phyloP scores from a whole-genome alignment of 2,113 vertebrate genomes.

The Regulus satrapa region DNA sequence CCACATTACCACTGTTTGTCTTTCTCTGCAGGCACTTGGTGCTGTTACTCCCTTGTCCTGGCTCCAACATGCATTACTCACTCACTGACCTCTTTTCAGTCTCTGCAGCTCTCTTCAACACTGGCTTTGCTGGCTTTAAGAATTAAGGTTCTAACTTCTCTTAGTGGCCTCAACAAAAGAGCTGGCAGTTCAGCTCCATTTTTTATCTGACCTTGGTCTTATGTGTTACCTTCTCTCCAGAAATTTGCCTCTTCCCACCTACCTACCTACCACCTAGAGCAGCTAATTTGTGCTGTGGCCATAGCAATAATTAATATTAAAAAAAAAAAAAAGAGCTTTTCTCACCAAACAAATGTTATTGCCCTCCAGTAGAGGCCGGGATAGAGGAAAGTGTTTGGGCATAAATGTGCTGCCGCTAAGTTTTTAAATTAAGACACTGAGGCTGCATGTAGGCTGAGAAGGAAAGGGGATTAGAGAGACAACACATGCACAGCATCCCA shows the following conservation, averaged over 20 bases:
- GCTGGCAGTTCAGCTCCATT: background rate
- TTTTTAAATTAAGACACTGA: background rate
- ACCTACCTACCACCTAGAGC: background rate
- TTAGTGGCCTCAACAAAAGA: background rate
- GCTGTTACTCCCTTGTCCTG: slow-evolving; percentile 1
- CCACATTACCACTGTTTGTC: background rate
- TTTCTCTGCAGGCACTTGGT: background rate
- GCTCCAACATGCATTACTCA: slow-evolving; percentile 3
- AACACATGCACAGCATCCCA: background rate
- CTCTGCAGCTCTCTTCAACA: background rate
- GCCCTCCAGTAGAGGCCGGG: background rate
- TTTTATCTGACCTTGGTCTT: background rate
- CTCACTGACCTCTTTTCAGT: slow-evolving; percentile 19
- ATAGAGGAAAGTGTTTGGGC: background rate
- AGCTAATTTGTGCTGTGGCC: background rate
- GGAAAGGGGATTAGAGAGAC: background rate
- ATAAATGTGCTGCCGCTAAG: background rate
- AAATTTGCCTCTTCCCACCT: background rate
- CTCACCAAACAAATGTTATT: background rate
- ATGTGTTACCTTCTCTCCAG: background rate
- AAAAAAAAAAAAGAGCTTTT: too few relatives aligned
- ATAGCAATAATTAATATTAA: background rate
- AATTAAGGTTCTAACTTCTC: background rate
- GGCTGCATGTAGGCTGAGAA: background rate
- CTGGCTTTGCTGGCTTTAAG: background rate